These are phyloP conservation scores for Turritopsis rubra DNA, from an alignment of 30 jellyfish, hydroid and myxozoan species.

Conservation along the genomic window DNA sequence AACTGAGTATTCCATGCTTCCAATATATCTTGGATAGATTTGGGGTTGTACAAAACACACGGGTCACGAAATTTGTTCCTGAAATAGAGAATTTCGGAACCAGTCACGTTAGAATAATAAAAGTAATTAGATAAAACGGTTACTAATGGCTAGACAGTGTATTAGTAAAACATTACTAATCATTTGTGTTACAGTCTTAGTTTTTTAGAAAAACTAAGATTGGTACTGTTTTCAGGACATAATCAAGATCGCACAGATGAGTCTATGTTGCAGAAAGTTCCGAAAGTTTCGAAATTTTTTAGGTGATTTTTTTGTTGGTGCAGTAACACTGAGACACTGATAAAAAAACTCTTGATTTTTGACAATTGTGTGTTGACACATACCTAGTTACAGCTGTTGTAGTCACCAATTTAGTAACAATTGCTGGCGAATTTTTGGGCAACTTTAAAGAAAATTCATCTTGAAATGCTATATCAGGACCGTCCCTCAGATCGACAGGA, in stretches of 20 bases:
- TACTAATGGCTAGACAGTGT: too few relatives aligned
- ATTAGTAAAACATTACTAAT: too few relatives aligned
- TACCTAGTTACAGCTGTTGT: slow-evolving; percentile 26
- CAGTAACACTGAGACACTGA: too few relatives aligned
- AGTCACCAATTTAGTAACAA: neutral
- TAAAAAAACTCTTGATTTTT: too few relatives aligned
- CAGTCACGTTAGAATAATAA: neutral
- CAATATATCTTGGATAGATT: slow-evolving; percentile 43
- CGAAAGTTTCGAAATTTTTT: too few relatives aligned
- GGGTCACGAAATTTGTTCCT: slow-evolving; percentile 83
- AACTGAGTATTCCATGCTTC: slow-evolving; percentile 67
- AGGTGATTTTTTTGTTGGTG: too few relatives aligned
- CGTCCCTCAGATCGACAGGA: neutral
- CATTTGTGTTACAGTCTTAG: too few relatives aligned
- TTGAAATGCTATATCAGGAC: neutral
- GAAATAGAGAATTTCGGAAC: neutral
- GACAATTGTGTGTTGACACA: too few relatives aligned
- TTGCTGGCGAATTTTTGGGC: slow-evolving; percentile 5
- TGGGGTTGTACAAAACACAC: slow-evolving; percentile 53
- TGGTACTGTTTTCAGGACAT: too few relatives aligned
- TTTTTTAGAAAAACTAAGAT: too few relatives aligned
- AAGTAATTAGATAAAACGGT: neutral
- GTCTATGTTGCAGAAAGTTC: too few relatives aligned
- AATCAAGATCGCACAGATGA: too few relatives aligned
- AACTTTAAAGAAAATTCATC: neutral